Base-by-base conservation (phyloP, 1,140 invertebrate species). In the Camponotus floridanus region DNA sequence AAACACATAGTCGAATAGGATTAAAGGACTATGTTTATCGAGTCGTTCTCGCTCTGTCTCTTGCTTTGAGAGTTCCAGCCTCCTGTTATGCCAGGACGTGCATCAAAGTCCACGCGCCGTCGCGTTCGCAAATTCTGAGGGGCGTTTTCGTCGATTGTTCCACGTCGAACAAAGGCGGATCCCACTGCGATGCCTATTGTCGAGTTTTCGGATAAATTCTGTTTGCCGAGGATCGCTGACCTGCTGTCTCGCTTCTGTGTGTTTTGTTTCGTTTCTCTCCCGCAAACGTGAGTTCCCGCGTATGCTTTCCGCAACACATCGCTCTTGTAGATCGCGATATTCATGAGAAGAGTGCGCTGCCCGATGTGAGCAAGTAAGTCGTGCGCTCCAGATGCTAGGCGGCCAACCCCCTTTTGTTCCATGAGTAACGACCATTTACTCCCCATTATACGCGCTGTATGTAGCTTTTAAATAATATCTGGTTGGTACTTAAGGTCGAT, bases 321-420 rank as follows among this genome's bases (percentile, higher is more conserved):
- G 81, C 76, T 76, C 76, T 86, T 59, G 61, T 39, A 26, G 71
- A n/a, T 21, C 76, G 62, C 70, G 79, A 90, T 84, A 90, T 89
- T 89, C 88, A 70, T 55, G 73, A 39, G 71, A 73, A 74, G 51
- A 74, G 55, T 36, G 61, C 65, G 74, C 73, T 59, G 73, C 48
- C 85, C 65, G 73, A 76, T 36, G 57, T 31, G 76, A 79, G 92
- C 92, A 92, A 92, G 92, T 92, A 92, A 92, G 78, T 86, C 76
- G 42, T 59, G 62, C 59, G 39, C 81, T 42, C 79, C 57, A 65
- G 36, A 83, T 62, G 45, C 42, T 45, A 64, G 45, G 21, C 48
- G 65, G 42, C 76, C 42, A 65, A 67, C 85, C 84, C 59, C 36
- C 88, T 88, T 91, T 92, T 92, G 91, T 92, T 89, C 65, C 67